Conservation (phyloP, 2,888 invertebrate species). For the Empis livida region DNA sequence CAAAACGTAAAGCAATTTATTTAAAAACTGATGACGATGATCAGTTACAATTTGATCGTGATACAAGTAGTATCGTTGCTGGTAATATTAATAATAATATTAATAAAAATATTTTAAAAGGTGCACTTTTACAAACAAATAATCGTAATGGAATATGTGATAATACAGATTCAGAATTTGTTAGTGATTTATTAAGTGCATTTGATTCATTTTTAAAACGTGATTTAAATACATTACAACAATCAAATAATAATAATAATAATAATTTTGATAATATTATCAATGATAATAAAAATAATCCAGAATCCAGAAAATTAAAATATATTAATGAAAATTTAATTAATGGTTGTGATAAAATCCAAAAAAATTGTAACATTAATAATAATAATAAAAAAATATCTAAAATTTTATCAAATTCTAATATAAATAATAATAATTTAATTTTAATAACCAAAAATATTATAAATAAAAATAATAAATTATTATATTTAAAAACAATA, state of each 20-base stretch:
- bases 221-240: slow-evolving; percentile 10
- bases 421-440: too few species aligned
- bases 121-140: not conserved
- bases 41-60: not conserved
- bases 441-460: not conserved
- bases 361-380: too few species aligned
- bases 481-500: slow-evolving; percentile 8
- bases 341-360: too few species aligned
- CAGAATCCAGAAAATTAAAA: slow-evolving; percentile 2
- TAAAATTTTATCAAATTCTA: too few species aligned
- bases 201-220: slow-evolving; percentile 17
- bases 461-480: not conserved
- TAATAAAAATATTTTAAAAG: not conserved
- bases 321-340: not conserved
- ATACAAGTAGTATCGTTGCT: not conserved
- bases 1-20: slow-evolving; percentile 20
- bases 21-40: slow-evolving; percentile 16
- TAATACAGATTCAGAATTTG: slow-evolving; percentile 22
- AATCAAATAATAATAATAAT: not conserved
- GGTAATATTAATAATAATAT: not conserved
- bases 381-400: too few species aligned
- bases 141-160: slow-evolving; percentile 27
- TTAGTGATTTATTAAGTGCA: slow-evolving; percentile 25
- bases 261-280: not conserved
- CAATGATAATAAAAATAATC: not conserved